A percentile compares a stretch with the other conserved stretches of the same genome.
phyloP scores from a whole-genome alignment of 2,113 vertebrate species.

The Macquaria australasica region DNA sequence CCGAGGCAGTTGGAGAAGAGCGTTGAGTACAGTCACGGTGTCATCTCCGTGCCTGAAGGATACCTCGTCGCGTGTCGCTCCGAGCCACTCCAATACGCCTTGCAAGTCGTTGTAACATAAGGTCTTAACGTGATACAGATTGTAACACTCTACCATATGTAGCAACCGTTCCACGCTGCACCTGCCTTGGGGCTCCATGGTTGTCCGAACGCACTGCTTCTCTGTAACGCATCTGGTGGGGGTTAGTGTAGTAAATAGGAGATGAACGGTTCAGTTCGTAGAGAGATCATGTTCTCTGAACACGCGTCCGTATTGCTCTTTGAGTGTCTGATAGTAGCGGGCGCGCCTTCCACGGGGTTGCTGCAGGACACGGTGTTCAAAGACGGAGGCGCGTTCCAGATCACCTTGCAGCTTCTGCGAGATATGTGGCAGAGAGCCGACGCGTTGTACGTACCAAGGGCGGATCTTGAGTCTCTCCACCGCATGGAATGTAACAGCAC shows the following conservation, averaged over 20 bases:
- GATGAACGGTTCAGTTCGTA: neutral
- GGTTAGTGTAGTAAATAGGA: conserved; percentile 13
- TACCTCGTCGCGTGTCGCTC: too few species aligned
- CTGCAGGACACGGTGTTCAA: neutral
- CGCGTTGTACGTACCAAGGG: neutral
- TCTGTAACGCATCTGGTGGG: too few species aligned
- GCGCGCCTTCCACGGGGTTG: neutral
- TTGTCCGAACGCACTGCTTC: too few species aligned
- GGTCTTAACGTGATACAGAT: neutral
- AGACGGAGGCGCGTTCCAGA: neutral
- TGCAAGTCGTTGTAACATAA: neutral
- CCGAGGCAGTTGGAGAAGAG: too few species aligned
- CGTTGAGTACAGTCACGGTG: too few species aligned
- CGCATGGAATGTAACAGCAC: neutral
- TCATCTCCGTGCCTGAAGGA: too few species aligned
- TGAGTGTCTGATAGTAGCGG: neutral
- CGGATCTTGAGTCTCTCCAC: conserved; percentile 1
- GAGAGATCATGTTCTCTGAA: neutral
- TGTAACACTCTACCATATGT: neutral
- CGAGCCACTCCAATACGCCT: neutral
- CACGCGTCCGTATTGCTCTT: neutral
- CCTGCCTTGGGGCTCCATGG: too few species aligned
- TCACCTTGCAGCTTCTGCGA: neutral
- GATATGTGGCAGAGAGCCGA: neutral
- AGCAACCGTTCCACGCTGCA: neutral